A percentile compares a stretch with the other conserved stretches of the same genome.
These are phyloP conservation scores for Aythya fuligula DNA, from an alignment of 2,797 vertebrate species.

Conservation along the genomic window DNA sequence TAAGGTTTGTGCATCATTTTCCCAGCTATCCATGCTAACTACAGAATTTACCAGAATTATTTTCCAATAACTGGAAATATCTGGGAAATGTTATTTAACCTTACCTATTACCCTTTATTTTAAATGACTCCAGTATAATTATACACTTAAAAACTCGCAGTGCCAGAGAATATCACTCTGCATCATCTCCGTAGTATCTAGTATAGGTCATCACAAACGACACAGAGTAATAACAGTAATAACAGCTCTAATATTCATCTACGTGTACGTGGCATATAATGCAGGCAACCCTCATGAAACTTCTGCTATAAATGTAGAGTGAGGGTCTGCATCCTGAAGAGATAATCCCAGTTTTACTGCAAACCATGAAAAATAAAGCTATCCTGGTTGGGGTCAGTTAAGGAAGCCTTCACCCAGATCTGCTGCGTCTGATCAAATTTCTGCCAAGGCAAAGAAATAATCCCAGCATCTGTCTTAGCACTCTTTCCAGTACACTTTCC, in stretches of 20 bases:
- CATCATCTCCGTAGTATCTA: background rate
- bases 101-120: background rate
- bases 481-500: background rate
- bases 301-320: background rate
- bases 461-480: background rate
- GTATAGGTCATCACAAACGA: background rate
- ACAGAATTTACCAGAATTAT: background rate
- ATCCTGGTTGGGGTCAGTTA: background rate
- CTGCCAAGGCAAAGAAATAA: background rate
- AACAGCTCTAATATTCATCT: background rate
- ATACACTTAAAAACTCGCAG: background rate
- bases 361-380: background rate
- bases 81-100: background rate
- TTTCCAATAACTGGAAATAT: background rate
- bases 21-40: background rate
- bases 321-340: background rate
- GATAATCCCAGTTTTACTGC: too few relatives aligned
- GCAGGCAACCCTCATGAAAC: background rate
- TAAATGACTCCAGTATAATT: background rate
- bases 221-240: fast-evolving
- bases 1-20: background rate
- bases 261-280: background rate
- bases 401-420: background rate
- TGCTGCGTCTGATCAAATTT: background rate
- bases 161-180: background rate